A percentile compares a stretch with the other conserved stretches of the same genome.
Conservation (phyloP, 2,888 invertebrate species). For the Trichacis sp. region DNA sequence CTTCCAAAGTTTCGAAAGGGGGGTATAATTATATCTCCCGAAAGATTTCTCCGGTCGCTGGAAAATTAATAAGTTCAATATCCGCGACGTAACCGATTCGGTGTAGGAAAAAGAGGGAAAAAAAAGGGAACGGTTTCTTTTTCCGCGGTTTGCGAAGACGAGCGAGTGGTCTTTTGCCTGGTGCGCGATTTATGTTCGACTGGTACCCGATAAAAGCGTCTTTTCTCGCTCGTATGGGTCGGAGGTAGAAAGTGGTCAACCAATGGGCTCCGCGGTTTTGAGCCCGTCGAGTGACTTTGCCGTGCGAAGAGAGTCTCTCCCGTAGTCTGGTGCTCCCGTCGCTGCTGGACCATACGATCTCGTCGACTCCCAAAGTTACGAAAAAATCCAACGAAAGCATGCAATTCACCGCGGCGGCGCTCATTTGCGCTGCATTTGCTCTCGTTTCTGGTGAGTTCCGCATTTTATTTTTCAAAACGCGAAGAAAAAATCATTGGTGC, state of each 20-base stretch:
- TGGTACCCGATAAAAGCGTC: constrained; percentile 46
- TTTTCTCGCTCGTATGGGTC: constrained; percentile 48
- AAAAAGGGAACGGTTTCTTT: neutral
- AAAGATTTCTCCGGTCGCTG: neutral
- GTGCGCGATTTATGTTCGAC: constrained; percentile 33
- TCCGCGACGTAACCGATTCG: neutral
- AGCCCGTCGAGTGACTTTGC: constrained; percentile 44
- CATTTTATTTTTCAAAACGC: too few species aligned
- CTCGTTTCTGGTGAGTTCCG: constrained; percentile 28
- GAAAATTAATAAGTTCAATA: neutral
- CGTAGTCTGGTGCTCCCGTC: constrained; percentile 33
- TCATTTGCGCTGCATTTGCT: constrained; percentile 43
- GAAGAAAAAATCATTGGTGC: too few species aligned
- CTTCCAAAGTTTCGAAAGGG: too few species aligned
- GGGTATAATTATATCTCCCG: too few species aligned
- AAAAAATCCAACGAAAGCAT: constrained; percentile 29
- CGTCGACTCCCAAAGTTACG: neutral
- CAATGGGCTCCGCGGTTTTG: constrained; percentile 55
- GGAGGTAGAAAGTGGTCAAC: constrained; percentile 65
- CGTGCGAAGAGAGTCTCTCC: constrained; percentile 25
- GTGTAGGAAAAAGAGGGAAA: neutral
- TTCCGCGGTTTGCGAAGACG: constrained; percentile 23
- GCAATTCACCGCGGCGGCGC: constrained; percentile 40
- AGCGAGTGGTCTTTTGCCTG: constrained; percentile 5
- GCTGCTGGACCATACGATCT: constrained; percentile 10